Conservation (phyloP, 2,797 vertebrate species). For the Liparis tanakae region DNA sequence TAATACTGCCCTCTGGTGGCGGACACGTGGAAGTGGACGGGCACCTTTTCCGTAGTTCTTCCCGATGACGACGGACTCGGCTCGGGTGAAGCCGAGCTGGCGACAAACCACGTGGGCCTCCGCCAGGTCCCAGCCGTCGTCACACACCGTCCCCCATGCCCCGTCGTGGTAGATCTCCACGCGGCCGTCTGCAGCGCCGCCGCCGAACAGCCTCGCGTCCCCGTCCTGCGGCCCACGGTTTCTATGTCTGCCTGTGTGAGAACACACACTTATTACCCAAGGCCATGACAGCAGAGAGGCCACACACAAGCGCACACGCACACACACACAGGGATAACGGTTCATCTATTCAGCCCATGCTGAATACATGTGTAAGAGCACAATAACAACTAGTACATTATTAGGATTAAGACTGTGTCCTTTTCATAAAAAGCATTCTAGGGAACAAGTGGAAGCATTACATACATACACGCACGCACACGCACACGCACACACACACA, state of each 20-base stretch:
- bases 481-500: too few relatives aligned
- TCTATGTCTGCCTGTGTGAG: conserved; percentile 11
- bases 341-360: neutral
- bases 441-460: neutral
- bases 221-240: conserved; percentile 50
- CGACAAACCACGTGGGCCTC: conserved; percentile 79
- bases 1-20: conserved; percentile 64
- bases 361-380: neutral
- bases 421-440: neutral
- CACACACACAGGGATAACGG: too few relatives aligned
- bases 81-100: conserved; percentile 76
- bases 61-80: conserved; percentile 52
- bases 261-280: conserved; percentile 3
- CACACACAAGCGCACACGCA: too few relatives aligned
- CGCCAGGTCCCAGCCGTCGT: conserved; percentile 74
- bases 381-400: neutral
- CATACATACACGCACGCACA: neutral
- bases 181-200: conserved; percentile 64
- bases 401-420: neutral
- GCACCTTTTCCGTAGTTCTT: conserved; percentile 71
- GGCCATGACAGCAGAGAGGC: neutral
- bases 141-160: conserved; percentile 81
- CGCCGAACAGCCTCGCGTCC: conserved; percentile 68
- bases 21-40: conserved; percentile 1
- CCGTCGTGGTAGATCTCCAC: conserved; percentile 80